phyloP scores from a whole-genome alignment of 2,888 invertebrate genomes.

The Sphecodes monilicornis region DNA sequence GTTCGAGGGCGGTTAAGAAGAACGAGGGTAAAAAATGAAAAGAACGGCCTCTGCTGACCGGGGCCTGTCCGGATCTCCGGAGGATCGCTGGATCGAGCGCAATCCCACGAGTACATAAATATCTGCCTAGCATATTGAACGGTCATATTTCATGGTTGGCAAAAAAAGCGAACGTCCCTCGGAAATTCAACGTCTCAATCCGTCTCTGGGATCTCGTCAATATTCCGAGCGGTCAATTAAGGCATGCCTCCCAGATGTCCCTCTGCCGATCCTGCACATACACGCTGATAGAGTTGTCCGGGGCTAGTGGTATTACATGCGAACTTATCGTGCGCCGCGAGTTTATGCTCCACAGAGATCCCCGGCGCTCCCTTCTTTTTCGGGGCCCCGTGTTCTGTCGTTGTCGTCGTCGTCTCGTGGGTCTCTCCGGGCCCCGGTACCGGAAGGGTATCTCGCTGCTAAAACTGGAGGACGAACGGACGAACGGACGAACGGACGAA shows the following conservation, averaged over 20 bases:
- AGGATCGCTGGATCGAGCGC: constrained; percentile 50
- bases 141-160: constrained; percentile 77
- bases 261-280: constrained; percentile 52
- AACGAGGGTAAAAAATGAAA: constrained; percentile 10
- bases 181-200: constrained; percentile 81
- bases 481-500: too few species aligned
- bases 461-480: constrained; percentile 4
- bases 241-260: constrained; percentile 78
- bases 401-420: background rate
- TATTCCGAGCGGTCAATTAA: constrained; percentile 81
- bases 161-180: constrained; percentile 69
- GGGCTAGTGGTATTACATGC: constrained; percentile 51
- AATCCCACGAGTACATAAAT: constrained; percentile 76
- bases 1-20: constrained; percentile 25
- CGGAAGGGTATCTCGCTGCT: background rate
- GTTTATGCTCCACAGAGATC: constrained; percentile 29
- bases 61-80: constrained; percentile 35
- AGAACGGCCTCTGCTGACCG: constrained; percentile 29
- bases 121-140: constrained; percentile 73
- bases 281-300: constrained; percentile 59
- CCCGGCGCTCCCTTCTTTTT: background rate
- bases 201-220: constrained; percentile 77
- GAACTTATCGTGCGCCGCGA: constrained; percentile 42
- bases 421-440: background rate
- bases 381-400: background rate